Evolutionary conservation across 2,113 vertebrate genomes (phyloP).

Genomic region (Lonchura striata): DNA sequence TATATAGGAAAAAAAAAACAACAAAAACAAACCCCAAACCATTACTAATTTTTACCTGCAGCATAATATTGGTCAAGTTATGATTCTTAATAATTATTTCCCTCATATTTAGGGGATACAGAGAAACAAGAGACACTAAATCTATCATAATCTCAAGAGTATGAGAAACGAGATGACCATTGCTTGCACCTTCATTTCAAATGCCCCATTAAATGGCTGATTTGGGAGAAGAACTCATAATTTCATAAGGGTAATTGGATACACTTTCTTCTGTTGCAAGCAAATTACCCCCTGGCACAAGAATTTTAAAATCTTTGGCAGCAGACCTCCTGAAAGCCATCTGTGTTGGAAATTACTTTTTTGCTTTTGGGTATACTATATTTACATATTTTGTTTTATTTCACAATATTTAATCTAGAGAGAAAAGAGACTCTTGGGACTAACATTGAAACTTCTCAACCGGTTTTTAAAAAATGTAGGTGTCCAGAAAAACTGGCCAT

Average conservation of each 20-base stretch:
- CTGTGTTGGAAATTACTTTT: constrained; percentile 72
- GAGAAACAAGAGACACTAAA: neutral
- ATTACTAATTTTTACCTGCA: neutral
- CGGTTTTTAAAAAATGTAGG: neutral
- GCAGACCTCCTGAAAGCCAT: constrained; percentile 63
- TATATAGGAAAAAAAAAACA: neutral
- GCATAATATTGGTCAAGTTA: neutral
- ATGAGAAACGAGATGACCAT: neutral
- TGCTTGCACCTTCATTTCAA: constrained; percentile 42
- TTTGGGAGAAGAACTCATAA: constrained; percentile 46
- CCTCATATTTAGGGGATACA: neutral
- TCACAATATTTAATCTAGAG: constrained; percentile 61
- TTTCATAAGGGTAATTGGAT: constrained; percentile 63
- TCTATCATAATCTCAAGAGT: neutral
- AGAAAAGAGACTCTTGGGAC: constrained; percentile 40
- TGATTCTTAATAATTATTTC: neutral
- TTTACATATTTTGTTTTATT: constrained; percentile 71
- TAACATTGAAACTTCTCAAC: neutral
- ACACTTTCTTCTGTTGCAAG: constrained; percentile 59
- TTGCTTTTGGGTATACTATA: constrained; percentile 67
- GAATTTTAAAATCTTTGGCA: constrained; percentile 67
- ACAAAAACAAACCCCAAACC: neutral
- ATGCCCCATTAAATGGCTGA: constrained; percentile 33
- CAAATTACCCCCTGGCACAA: constrained; percentile 52
- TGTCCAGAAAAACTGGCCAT: neutral